Base-by-base conservation (phyloP, 1,140 invertebrate species). In the Danaus plexippus region DNA sequence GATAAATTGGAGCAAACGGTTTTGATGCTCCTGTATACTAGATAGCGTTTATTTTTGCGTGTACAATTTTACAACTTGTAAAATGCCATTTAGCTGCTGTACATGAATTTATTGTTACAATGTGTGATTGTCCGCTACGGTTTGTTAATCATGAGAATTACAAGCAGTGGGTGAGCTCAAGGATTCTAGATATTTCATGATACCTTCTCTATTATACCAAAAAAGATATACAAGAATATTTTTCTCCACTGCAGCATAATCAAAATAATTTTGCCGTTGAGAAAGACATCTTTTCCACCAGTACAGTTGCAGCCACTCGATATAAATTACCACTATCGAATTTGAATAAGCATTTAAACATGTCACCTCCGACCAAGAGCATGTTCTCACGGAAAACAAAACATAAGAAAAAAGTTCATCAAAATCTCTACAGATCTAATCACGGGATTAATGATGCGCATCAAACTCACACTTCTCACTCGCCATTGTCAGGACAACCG, bases 401-500 rank as follows among this genome's bases (percentile, higher is more conserved):
- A 11, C 18, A 41, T 47, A 40, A 53, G 50, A 51, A 61, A 63
- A 54, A 57, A 49, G 11, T 55, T 55, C 42, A 57, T 51, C 48
- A 65, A 73, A 68, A 63, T 53, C 59, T 62, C 48, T 61, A 63
- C 48, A 49, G 72, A 79, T 80, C 57, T 72, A 76, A 80, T 80
- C 76, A 59, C 11, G 47, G 60, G 72, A 52, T 83, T 77, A 83
- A 83, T 81, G 80, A 80, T 74, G 71, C 77, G 54, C 60, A 18
- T 70, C 63, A 63, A 73, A 81, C 75, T 76, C 64, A 75, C 75
- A 63, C 69, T 71, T 67, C 67, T 32, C 22, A 32, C 22, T 32
- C 22, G 5, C 22, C 22, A 62, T 62, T 67, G 63, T 71, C 66
- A 66, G 55, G 61, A 54, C 53, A 41, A 52, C 59, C 57, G 69